These are phyloP conservation scores for Lycodopsis pacificus DNA, from an alignment of 2,797 vertebrate genomes.

Conservation along the genomic window DNA sequence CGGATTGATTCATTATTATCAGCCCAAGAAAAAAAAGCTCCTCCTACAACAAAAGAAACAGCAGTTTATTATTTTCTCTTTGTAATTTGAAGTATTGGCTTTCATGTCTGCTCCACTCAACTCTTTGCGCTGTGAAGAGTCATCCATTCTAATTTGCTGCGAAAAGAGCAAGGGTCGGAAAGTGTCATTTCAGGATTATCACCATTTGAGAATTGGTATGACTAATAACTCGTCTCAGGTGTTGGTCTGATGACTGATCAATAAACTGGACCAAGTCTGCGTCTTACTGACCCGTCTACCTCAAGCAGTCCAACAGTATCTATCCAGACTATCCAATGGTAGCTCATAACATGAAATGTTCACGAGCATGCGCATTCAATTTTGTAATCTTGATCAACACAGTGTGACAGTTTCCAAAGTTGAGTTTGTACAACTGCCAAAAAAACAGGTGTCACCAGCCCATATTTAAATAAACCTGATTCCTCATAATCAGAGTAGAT, in stretches of 20 bases:
- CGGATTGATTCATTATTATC: conserved; percentile 67
- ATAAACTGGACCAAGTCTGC: conserved; percentile 35
- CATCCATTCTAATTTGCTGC: conserved; percentile 31
- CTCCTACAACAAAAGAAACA: conserved; percentile 46
- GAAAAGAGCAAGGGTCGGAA: conserved; percentile 23
- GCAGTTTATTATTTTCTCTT: conserved; percentile 43
- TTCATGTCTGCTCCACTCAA: conserved; percentile 48
- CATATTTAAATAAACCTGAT: not conserved
- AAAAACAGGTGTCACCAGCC: not conserved
- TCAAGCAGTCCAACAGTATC: not conserved
- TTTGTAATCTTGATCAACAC: not conserved
- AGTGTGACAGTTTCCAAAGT: not conserved
- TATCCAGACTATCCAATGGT: not conserved
- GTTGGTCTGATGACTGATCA: conserved; percentile 45
- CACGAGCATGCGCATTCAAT: not conserved
- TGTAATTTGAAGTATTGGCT: conserved; percentile 53
- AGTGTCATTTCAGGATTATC: conserved; percentile 40
- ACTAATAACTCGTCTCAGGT: conserved; percentile 27
- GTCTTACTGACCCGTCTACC: conserved; percentile 9
- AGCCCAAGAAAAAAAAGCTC: conserved; percentile 46
- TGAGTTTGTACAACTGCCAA: not conserved
- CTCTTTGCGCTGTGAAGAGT: conserved; percentile 19
- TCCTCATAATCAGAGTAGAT: not conserved
- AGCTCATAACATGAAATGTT: not conserved
- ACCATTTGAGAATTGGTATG: conserved; percentile 39